Conservation (phyloP, 2,113 vertebrate species). For the Mastomys coucha region DNA sequence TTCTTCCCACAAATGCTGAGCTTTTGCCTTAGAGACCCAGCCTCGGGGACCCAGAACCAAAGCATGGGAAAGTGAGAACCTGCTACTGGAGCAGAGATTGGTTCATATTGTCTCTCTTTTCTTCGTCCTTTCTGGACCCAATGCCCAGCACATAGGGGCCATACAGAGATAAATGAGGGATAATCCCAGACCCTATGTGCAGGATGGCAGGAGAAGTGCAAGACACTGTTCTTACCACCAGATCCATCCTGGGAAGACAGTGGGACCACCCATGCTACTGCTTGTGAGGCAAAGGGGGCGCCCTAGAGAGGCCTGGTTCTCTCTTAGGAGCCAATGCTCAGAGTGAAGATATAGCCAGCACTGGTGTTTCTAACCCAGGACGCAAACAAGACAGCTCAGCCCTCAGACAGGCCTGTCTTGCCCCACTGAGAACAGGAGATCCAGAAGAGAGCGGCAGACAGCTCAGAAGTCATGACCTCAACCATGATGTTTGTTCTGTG, state of each 20-base stretch:
- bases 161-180: not conserved
- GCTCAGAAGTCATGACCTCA: not conserved
- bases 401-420: not conserved
- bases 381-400: not conserved
- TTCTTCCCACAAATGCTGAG: not conserved
- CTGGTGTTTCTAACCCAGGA: not conserved
- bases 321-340: not conserved
- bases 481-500: not conserved
- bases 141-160: not conserved
- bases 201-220: not conserved
- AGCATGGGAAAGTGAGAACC: not conserved
- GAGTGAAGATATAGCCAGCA: not conserved
- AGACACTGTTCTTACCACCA: not conserved
- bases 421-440: not conserved
- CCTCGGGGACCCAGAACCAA: constrained; percentile 3
- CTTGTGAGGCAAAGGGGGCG: accelerated
- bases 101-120: not conserved
- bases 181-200: too few relatives aligned
- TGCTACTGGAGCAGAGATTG: not conserved
- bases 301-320: not conserved
- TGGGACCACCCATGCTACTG: not conserved
- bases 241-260: not conserved
- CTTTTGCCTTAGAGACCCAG: not conserved
- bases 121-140: not conserved
- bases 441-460: not conserved